These are phyloP conservation scores for Diprion similis DNA, from an alignment of 1,140 invertebrate genomes.

Conservation along the genomic window DNA sequence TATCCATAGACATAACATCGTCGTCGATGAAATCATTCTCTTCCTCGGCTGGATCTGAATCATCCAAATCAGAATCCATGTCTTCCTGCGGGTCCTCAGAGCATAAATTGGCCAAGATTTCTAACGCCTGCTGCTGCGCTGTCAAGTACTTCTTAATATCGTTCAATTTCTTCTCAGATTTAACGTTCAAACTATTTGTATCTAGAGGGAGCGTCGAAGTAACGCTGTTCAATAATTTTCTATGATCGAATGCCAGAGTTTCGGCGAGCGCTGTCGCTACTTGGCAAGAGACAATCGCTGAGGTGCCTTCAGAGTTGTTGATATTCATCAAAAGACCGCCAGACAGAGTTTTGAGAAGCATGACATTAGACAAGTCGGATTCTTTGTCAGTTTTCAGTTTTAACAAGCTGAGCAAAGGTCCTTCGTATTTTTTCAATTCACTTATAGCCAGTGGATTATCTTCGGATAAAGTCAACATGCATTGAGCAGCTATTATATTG, in stretches of 20 bases:
- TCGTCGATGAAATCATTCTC: conserved; percentile 54
- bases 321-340: conserved; percentile 64
- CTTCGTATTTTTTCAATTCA: conserved; percentile 59
- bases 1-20: conserved; percentile 46
- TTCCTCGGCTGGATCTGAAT: conserved; percentile 56
- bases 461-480: conserved; percentile 72
- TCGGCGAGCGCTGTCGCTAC: conserved; percentile 58
- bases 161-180: conserved; percentile 54
- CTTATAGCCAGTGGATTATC: conserved; percentile 66
- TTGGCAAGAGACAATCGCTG: conserved; percentile 44
- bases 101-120: conserved; percentile 76
- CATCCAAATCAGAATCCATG: conserved; percentile 59
- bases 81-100: conserved; percentile 68
- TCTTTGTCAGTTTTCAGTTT: conserved; percentile 42
- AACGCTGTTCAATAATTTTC: conserved; percentile 35
- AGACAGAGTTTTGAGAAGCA: conserved; percentile 65
- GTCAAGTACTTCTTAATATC: conserved; percentile 63
- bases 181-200: conserved; percentile 38
- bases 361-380: conserved; percentile 50
- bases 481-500: conserved; percentile 67
- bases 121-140: conserved; percentile 71
- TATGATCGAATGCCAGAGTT: conserved; percentile 54
- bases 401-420: conserved; percentile 59
- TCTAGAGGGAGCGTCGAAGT: conserved; percentile 38
- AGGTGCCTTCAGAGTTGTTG: conserved; percentile 51